Conservation (phyloP, 2,797 vertebrate genomes). For the Esox lucius region DNA sequence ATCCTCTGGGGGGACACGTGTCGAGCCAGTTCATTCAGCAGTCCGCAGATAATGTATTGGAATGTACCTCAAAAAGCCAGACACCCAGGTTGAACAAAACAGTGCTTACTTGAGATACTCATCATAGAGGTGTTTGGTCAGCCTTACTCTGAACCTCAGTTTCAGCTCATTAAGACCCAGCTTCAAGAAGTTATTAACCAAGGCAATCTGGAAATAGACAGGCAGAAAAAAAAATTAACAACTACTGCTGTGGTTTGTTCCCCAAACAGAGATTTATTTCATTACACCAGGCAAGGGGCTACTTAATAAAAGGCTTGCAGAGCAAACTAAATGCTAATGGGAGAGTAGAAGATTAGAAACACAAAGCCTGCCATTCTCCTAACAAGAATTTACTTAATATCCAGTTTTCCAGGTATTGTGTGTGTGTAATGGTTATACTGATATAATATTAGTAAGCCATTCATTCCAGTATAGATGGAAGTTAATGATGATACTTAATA, state of each 20-base stretch:
- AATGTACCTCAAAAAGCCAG: neutral
- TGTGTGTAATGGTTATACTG: neutral
- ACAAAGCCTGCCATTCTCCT: neutral
- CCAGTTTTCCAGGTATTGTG: neutral
- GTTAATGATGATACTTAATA: neutral
- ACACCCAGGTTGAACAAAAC: neutral
- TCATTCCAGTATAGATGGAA: neutral
- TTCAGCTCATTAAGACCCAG: constrained; percentile 94
- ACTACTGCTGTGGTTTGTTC: neutral
- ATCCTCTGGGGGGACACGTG: constrained; percentile 75
- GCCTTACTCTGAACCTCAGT: constrained; percentile 88
- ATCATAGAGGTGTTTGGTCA: constrained; percentile 92
- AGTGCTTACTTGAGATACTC: constrained; percentile 93
- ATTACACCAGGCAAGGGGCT: neutral
- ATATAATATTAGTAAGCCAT: neutral
- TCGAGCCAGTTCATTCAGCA: neutral
- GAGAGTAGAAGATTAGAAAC: neutral
- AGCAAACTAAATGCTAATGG: neutral
- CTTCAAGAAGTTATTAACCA: constrained; percentile 97
- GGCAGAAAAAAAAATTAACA: neutral
- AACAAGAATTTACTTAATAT: neutral
- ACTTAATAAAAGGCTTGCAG: neutral
- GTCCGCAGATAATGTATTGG: neutral
- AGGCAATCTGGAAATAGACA: constrained; percentile 82
- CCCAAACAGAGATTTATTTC: neutral